Evolutionary conservation across 2,797 vertebrate genomes (phyloP).

Genomic region (Phrynocephalus forsythii): DNA sequence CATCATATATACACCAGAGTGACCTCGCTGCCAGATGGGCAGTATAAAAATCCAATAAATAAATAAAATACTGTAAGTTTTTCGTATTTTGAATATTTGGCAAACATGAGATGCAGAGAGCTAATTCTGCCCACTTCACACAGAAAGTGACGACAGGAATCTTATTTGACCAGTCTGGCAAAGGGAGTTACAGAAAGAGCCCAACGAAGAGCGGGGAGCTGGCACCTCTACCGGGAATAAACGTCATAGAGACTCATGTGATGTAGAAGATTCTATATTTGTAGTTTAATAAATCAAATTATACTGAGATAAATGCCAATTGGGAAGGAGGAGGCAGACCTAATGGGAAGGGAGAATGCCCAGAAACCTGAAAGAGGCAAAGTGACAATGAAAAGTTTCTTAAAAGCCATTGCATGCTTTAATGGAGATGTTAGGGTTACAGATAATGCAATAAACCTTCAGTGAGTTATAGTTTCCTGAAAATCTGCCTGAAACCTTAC

Average conservation of each 20-base stretch:
- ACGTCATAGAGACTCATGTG: constrained; percentile 57
- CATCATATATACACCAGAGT: background rate
- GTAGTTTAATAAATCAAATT: constrained; percentile 73
- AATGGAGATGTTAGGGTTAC: constrained; percentile 78
- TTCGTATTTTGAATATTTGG: background rate
- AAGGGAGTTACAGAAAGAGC: constrained; percentile 41
- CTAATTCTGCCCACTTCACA: background rate
- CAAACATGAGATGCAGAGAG: background rate
- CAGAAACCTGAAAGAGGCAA: constrained; percentile 74
- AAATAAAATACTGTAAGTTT: background rate
- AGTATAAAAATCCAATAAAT: no score
- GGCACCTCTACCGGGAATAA: constrained; percentile 71
- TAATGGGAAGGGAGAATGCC: constrained; percentile 43
- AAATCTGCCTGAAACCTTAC: constrained; percentile 74
- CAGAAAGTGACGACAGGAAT: background rate
- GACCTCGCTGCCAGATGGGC: no score
- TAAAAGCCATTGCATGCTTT: constrained; percentile 80
- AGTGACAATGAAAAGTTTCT: constrained; percentile 75
- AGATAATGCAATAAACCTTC: constrained; percentile 79
- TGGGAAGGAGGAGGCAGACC: constrained; percentile 60
- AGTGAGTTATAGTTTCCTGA: constrained; percentile 80
- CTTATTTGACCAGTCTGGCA: constrained; percentile 42
- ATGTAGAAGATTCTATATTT: constrained; percentile 69
- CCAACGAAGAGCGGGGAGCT: constrained; percentile 35
- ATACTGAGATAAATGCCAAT: constrained; percentile 74